phyloP scores from a whole-genome alignment of 1,140 invertebrate species.

The Caerostris darwini region DNA sequence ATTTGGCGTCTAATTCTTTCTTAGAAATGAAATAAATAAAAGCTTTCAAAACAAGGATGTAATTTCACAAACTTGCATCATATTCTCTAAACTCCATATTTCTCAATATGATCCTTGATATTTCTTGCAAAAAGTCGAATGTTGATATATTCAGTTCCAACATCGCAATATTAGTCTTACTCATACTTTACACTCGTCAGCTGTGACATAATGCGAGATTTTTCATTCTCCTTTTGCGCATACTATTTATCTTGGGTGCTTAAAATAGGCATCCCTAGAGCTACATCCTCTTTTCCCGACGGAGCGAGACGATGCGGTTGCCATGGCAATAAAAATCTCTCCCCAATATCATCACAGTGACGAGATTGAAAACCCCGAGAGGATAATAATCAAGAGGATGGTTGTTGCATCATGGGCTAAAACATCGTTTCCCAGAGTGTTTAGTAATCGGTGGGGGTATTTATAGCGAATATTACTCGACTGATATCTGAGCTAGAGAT shows the following conservation, averaged over 20 bases:
- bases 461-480: background rate
- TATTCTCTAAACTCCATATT: no score
- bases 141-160: no score
- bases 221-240: background rate
- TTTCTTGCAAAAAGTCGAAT: no score
- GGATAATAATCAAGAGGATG: background rate
- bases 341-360: background rate
- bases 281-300: background rate
- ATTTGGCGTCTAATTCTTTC: no score
- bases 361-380: background rate
- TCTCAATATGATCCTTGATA: no score
- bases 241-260: slow-evolving; percentile 47
- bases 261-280: background rate
- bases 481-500: background rate
- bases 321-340: slow-evolving; percentile 56
- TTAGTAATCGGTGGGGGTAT: background rate
- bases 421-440: background rate
- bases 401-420: background rate
- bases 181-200: background rate
- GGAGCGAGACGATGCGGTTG: background rate
- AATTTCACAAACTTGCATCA: no score
- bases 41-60: no score
- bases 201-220: background rate
- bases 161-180: no score
- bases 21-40: no score